These are phyloP conservation scores for Geococcyx californianus DNA, from an alignment of 2,113 vertebrate species.

Conservation along the genomic window DNA sequence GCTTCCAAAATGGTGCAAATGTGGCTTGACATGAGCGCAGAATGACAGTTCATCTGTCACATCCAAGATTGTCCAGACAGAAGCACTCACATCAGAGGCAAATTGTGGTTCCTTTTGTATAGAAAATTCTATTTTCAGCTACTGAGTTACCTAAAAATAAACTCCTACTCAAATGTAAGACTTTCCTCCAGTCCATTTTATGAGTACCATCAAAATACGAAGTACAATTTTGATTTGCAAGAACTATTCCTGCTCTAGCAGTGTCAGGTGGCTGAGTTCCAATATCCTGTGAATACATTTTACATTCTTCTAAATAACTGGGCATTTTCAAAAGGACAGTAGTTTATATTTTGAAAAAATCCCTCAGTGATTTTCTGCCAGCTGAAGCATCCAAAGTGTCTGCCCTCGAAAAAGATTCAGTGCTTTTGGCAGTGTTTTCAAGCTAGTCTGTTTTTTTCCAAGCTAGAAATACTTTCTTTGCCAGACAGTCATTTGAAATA, in stretches of 20 bases:
- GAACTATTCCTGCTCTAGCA: background rate
- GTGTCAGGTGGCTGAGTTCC: background rate
- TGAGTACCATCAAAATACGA: slow-evolving; percentile 23
- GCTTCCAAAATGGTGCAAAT: background rate
- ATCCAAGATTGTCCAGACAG: background rate
- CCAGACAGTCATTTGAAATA: slow-evolving; percentile 61
- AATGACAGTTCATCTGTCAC: slow-evolving; percentile 47
- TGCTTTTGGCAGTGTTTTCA: slow-evolving; percentile 39
- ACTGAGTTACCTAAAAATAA: slow-evolving; percentile 40
- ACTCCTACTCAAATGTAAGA: background rate
- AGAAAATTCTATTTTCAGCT: slow-evolving; percentile 18
- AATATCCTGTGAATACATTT: slow-evolving; percentile 3
- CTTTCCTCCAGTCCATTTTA: slow-evolving; percentile 21
- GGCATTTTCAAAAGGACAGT: slow-evolving; percentile 10
- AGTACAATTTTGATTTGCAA: slow-evolving; percentile 1
- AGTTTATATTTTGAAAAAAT: slow-evolving; percentile 50
- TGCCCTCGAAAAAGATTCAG: slow-evolving; percentile 54
- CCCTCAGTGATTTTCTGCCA: slow-evolving; percentile 32
- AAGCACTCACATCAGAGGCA: background rate
- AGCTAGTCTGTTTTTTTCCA: slow-evolving; percentile 62
- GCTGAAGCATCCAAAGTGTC: slow-evolving; percentile 40
- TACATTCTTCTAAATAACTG: slow-evolving; percentile 36
- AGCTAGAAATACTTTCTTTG: slow-evolving; percentile 37
- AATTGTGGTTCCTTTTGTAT: slow-evolving; percentile 10
- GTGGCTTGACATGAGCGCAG: slow-evolving; percentile 17